Evolutionary conservation across 2,113 vertebrate species (phyloP).

Genomic region (Brachyhypopomus occidentalis): DNA sequence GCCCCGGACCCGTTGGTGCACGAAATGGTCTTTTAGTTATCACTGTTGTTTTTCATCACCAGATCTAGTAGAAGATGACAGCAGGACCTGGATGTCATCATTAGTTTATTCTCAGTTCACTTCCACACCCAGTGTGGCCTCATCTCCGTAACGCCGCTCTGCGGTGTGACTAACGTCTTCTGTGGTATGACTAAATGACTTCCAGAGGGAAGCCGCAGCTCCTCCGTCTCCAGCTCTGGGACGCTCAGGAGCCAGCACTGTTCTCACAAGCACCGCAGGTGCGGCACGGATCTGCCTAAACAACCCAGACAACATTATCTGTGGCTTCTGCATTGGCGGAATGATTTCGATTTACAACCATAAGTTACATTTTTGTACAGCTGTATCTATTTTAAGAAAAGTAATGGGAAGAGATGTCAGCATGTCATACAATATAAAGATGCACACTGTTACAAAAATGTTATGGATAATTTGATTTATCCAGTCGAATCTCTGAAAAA

Average conservation of each 20-base stretch:
- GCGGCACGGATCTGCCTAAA: too few species aligned
- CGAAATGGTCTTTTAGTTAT: not conserved
- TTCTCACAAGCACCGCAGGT: not conserved
- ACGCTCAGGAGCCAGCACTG: not conserved
- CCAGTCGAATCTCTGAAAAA: not conserved
- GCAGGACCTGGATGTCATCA: not conserved
- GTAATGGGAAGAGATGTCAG: not conserved
- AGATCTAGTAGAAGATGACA: not conserved
- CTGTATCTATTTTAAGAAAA: not conserved
- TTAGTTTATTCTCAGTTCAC: not conserved
- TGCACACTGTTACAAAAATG: not conserved
- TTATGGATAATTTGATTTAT: not conserved
- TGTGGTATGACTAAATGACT: constrained; percentile 21
- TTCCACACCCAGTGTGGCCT: not conserved
- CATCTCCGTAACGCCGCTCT: not conserved
- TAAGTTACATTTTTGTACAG: not conserved
- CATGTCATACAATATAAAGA: not conserved
- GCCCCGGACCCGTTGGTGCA: too few species aligned
- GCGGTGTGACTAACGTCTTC: constrained; percentile 2
- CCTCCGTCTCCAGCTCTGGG: not conserved
- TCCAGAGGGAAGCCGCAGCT: not conserved
- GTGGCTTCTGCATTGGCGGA: not conserved
- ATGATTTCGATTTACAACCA: not conserved
- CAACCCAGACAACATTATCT: not conserved
- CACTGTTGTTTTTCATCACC: not conserved